Evolutionary conservation across 1,140 invertebrate species (phyloP), one percentile per base, ranked within the genome.

Genomic region (Drosophila mojavensis): DNA sequence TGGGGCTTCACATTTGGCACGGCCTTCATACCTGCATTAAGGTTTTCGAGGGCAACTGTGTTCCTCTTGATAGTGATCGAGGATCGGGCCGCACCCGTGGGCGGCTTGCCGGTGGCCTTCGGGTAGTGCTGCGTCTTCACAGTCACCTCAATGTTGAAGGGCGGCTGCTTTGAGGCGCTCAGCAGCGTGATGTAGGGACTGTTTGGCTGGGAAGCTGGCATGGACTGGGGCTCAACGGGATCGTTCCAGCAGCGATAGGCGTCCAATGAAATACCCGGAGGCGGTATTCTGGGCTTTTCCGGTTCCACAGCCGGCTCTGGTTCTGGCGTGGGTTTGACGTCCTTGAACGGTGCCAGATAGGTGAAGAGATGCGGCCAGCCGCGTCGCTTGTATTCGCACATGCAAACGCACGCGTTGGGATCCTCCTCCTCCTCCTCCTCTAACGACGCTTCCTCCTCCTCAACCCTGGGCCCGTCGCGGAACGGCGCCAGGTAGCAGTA

Each of bases 401-500:
- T 50, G 70, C 82, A 78, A 5, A 13, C 1, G 20, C 78, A 81
- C 10, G 59, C 36, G 1, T 11, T 20, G 9, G 24, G 13, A 0
- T 28, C n/a, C 26, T 72, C 72, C 6, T 58, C 53, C 15, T 50
- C 54, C 4, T 58, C 36, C 20, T n/a, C 59, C 1, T n/a, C 59
- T 1, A 26, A 5, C 6, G 48, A 13, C 1, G 17, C 48, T 4
- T 2, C 2, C 9, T 65, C 48, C 4, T 2, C 2, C 9, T 65
- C 55, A 7, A 26, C 43, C 30, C 48, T 13, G 2, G 54, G 45
- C 48, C 65, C 59, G 11, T 61, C 68, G 3, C 80, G 67, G 24
- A 89, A 69, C 1, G 84, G 85, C 3, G 62, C 81, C 15, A 90
- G 20, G 68, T 66, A 89, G 15, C 85, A 90, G 26, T 47, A 89